A percentile compares a stretch with the other conserved stretches of the same genome.
These are phyloP conservation scores for Frankliniella fusca DNA, from an alignment of 2,888 invertebrate species.

Conservation along the genomic window DNA sequence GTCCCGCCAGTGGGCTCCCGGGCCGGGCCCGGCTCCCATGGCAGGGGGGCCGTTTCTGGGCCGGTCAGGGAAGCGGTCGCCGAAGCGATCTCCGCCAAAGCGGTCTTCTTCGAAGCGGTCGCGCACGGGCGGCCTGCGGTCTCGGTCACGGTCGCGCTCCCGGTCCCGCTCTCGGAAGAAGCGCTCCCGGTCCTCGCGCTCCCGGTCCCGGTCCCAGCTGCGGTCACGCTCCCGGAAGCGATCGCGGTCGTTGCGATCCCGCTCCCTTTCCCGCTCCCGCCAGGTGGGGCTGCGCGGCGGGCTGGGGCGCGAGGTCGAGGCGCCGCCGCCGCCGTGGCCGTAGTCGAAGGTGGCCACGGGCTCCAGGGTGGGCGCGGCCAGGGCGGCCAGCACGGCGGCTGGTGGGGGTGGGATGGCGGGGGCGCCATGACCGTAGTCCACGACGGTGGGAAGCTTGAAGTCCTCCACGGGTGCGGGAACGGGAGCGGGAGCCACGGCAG, in stretches of 20 bases:
- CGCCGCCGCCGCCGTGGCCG: conserved; percentile 38
- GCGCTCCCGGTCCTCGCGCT: conserved; percentile 43
- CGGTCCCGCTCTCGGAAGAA: conserved; percentile 41
- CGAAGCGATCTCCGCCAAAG: background rate
- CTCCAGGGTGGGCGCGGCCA: conserved; percentile 36
- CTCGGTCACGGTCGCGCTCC: conserved; percentile 37
- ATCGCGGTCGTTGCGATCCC: conserved; percentile 40
- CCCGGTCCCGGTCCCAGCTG: conserved; percentile 42
- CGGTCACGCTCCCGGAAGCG: conserved; percentile 36
- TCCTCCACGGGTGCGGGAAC: background rate
- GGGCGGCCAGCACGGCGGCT: conserved; percentile 24
- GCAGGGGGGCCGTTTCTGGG: background rate
- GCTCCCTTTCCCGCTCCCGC: conserved; percentile 37
- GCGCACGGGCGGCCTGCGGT: background rate
- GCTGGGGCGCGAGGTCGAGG: conserved; percentile 33
- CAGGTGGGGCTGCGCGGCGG: conserved; percentile 28
- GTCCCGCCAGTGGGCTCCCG: background rate
- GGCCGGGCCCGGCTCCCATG: background rate
- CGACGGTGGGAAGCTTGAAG: conserved; percentile 29
- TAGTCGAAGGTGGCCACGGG: conserved; percentile 40
- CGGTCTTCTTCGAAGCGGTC: background rate
- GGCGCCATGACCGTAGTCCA: conserved; percentile 65
- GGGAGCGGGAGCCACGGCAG: too few relatives aligned
- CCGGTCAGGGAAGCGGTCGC: background rate
- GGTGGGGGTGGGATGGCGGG: conserved; percentile 39